These are phyloP conservation scores for Leptatherina wallacei DNA, from an alignment of 2,797 vertebrate genomes.

Conservation along the genomic window DNA sequence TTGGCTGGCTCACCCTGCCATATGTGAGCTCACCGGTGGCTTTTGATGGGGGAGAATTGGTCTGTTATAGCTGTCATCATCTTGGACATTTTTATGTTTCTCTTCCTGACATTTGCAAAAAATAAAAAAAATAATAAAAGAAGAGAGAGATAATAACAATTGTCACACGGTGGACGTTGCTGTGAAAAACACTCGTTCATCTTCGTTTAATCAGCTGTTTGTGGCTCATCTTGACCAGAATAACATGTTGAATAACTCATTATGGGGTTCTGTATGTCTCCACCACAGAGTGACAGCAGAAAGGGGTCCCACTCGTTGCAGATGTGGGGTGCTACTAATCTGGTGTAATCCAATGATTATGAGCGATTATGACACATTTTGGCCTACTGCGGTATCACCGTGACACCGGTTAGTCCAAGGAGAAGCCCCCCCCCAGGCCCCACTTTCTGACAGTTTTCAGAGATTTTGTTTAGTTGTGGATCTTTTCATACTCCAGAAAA, in stretches of 20 bases:
- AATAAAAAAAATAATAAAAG: neutral
- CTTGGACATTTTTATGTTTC: conserved; percentile 70
- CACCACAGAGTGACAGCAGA: conserved; percentile 42
- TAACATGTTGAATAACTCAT: conserved; percentile 22
- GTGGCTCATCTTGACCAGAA: neutral
- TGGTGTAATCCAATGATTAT: conserved; percentile 76
- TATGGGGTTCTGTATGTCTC: conserved; percentile 15
- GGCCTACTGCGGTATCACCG: conserved; percentile 52
- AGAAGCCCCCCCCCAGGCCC: neutral
- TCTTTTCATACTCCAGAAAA: neutral
- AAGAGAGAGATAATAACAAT: neutral
- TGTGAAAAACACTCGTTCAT: neutral
- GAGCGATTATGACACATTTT: conserved; percentile 68
- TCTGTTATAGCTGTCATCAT: conserved; percentile 79
- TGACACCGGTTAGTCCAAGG: conserved; percentile 46
- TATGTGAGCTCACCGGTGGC: conserved; percentile 82
- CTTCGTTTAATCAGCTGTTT: neutral
- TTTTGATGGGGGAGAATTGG: conserved; percentile 80
- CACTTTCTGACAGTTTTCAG: conserved; percentile 23
- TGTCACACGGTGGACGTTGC: neutral
- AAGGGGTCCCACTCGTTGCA: conserved; percentile 50
- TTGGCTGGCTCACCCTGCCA: conserved; percentile 78
- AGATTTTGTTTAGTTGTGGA: conserved; percentile 24
- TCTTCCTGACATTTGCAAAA: conserved; percentile 47
- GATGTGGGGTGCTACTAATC: conserved; percentile 70